A percentile compares a stretch with the other conserved stretches of the same genome.
These are phyloP conservation scores for Garrulus glandarius DNA, from an alignment of 2,797 vertebrate species.

Conservation along the genomic window DNA sequence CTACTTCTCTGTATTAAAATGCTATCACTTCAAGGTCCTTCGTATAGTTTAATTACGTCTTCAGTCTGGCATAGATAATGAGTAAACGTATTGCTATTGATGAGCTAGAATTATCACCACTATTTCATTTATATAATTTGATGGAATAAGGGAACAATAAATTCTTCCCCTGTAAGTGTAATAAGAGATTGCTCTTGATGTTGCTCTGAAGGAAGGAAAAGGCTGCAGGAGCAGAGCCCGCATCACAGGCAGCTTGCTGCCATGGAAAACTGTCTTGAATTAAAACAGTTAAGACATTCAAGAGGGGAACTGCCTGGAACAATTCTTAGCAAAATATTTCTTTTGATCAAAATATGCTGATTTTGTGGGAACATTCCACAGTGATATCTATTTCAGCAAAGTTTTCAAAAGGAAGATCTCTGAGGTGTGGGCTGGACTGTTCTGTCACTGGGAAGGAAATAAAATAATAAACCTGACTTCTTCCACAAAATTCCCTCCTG, in stretches of 20 bases:
- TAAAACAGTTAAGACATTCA: neutral
- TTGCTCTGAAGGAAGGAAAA: neutral
- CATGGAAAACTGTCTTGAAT: neutral
- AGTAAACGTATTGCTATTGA: slow-evolving; percentile 25
- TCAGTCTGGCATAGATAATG: slow-evolving; percentile 47
- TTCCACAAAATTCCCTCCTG: neutral
- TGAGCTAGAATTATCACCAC: neutral
- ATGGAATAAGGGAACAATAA: neutral
- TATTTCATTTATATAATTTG: neutral
- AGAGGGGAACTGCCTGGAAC: neutral
- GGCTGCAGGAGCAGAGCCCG: neutral
- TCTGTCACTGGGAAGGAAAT: neutral
- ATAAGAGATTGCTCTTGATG: neutral
- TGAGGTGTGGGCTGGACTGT: neutral
- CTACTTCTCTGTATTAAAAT: slow-evolving; percentile 33
- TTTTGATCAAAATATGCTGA: neutral
- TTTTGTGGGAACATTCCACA: neutral
- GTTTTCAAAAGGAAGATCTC: neutral
- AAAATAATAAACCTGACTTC: neutral
- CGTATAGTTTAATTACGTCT: slow-evolving; percentile 40
- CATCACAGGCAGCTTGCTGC: neutral
- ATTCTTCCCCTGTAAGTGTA: neutral
- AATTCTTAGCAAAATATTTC: neutral
- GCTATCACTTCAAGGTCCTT: slow-evolving; percentile 51
- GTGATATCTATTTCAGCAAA: neutral